These are phyloP conservation scores for Drosophila arizonae DNA, from an alignment of 1,140 invertebrate species.

Conservation along the genomic window DNA sequence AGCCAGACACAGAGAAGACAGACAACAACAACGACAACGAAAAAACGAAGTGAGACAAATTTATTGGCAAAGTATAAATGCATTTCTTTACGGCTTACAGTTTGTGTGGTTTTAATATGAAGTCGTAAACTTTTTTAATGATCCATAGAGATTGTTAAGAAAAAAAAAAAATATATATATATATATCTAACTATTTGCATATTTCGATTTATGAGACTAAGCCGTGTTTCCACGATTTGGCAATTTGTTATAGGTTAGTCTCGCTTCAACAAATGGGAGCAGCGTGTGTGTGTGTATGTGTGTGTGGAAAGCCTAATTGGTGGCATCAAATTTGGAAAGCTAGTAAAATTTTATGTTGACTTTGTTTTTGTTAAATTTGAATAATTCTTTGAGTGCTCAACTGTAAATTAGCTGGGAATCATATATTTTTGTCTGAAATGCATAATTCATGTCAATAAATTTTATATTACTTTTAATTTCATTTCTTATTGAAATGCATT, in stretches of 20 bases:
- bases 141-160: slow-evolving; percentile 37
- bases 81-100: slow-evolving; percentile 51
- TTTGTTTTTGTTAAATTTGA: no score
- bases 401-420: no score
- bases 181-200: slow-evolving; percentile 66
- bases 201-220: slow-evolving; percentile 25
- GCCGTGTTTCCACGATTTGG: background rate
- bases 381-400: no score
- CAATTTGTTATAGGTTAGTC: slow-evolving; percentile 27
- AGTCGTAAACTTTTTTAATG: slow-evolving; percentile 77
- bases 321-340: background rate
- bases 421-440: no score
- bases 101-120: slow-evolving; percentile 68
- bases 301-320: background rate
- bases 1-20: slow-evolving; percentile 14
- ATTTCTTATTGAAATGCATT: no score
- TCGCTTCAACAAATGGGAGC: background rate
- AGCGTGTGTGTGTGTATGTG: background rate
- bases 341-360: no score
- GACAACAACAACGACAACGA: slow-evolving; percentile 41
- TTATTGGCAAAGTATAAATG: slow-evolving; percentile 78
- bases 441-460: no score
- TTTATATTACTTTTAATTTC: no score
- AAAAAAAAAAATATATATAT: slow-evolving; percentile 18
- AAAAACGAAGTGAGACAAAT: slow-evolving; percentile 67